phyloP scores from a whole-genome alignment of 37 sponge, comb jelly and placozoan genomes.

The Oscarella lobularis region DNA sequence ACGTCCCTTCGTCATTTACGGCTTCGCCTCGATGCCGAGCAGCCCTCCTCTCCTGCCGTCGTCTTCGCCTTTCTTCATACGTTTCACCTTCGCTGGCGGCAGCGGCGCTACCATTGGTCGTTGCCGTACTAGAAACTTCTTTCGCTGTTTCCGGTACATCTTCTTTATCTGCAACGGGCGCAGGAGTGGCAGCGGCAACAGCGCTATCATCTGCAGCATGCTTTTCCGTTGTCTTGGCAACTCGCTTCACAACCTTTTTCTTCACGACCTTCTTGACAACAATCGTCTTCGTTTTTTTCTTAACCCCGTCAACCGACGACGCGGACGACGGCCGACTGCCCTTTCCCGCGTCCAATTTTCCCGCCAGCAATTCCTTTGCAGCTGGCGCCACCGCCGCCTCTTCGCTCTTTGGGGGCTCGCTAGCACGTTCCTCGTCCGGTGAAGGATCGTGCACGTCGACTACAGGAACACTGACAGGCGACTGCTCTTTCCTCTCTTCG shows the following conservation, averaged over 20 bases:
- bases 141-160: neutral
- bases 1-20: neutral
- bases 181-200: too few species aligned
- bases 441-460: too few species aligned
- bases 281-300: neutral
- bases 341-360: neutral
- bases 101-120: neutral
- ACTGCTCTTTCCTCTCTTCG: neutral
- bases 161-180: neutral
- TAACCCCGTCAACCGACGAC: too few species aligned
- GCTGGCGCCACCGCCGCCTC: too few species aligned
- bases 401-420: too few species aligned
- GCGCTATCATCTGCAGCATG: neutral
- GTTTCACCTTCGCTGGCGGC: neutral
- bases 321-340: neutral
- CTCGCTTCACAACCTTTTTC: neutral
- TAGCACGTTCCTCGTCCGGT: too few species aligned
- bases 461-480: too few species aligned
- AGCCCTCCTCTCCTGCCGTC: neutral
- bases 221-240: too few species aligned
- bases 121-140: too few species aligned
- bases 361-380: too few species aligned
- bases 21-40: neutral
- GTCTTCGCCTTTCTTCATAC: neutral
- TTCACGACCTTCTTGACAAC: neutral